phyloP scores from a whole-genome alignment of 1,140 invertebrate genomes.

The Bombus impatiens region DNA sequence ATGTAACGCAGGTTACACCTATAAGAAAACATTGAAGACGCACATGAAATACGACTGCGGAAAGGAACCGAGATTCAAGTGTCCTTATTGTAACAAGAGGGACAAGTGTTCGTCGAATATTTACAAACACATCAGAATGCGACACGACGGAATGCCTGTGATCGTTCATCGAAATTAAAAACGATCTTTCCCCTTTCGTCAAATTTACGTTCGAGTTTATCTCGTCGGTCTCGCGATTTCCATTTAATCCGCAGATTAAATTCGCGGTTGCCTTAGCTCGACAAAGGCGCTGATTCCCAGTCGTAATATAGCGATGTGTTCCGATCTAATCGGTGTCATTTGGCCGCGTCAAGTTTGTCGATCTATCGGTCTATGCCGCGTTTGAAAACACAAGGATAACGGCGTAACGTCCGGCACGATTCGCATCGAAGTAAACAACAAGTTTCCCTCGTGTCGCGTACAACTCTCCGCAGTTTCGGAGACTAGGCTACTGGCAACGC shows the following conservation, averaged over 20 bases:
- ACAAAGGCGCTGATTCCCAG: too few relatives aligned
- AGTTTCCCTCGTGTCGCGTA: background rate
- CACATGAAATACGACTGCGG: conserved; percentile 89
- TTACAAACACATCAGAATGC: conserved; percentile 77
- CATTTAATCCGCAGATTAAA: background rate
- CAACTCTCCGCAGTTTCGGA: background rate
- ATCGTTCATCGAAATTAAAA: conserved; percentile 70
- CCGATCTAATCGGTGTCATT: too few relatives aligned
- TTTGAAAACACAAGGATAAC: too few relatives aligned
- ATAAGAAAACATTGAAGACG: conserved; percentile 82
- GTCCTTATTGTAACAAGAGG: conserved; percentile 83
- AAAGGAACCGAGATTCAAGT: conserved; percentile 87
- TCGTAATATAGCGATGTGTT: too few relatives aligned
- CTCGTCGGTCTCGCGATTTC: background rate
- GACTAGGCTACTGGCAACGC: background rate
- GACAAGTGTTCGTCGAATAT: conserved; percentile 82
- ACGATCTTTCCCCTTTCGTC: background rate
- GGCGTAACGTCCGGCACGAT: too few relatives aligned
- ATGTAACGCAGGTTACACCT: conserved; percentile 77
- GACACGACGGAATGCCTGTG: conserved; percentile 75
- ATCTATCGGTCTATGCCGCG: too few relatives aligned
- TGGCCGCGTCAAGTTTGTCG: too few relatives aligned
- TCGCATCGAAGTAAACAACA: too few relatives aligned
- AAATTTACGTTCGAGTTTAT: background rate
- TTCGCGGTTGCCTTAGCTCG: background rate